These are phyloP conservation scores for Camarhynchus parvulus DNA, from an alignment of 2,113 vertebrate genomes.

Conservation along the genomic window DNA sequence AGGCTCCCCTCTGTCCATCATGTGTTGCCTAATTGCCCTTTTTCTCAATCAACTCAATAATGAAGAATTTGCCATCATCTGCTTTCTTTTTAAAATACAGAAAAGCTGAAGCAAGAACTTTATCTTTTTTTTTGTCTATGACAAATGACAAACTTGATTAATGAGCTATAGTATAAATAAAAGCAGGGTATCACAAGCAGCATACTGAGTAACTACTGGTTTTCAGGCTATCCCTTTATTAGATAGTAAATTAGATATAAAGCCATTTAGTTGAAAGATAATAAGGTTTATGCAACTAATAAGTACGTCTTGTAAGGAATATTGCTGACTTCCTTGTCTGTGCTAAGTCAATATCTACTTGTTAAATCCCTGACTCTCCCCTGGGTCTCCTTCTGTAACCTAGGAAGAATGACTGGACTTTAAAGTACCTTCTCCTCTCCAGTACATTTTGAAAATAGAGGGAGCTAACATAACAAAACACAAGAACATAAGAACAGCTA, in stretches of 20 bases:
- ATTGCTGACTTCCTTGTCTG: slow-evolving; percentile 59
- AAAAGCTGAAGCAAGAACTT: neutral
- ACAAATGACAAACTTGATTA: neutral
- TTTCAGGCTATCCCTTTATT: slow-evolving; percentile 33
- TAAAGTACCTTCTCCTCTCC: neutral
- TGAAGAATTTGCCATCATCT: neutral
- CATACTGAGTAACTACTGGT: neutral
- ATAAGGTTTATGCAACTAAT: slow-evolving; percentile 64
- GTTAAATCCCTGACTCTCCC: slow-evolving; percentile 17
- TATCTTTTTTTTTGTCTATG: neutral
- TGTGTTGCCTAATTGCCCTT: neutral
- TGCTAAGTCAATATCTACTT: slow-evolving; percentile 46
- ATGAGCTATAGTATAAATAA: slow-evolving; percentile 9
- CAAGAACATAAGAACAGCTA: neutral
- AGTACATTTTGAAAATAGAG: neutral
- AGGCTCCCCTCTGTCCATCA: neutral
- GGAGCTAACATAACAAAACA: neutral
- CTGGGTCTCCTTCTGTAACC: neutral
- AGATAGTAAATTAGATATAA: slow-evolving; percentile 65
- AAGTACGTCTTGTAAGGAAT: slow-evolving; percentile 66
- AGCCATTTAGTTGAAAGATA: slow-evolving; percentile 56
- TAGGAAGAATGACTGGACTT: neutral
- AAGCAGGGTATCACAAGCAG: slow-evolving; percentile 3
- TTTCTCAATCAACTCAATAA: neutral
- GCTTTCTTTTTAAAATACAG: neutral